phyloP scores from a whole-genome alignment of 2,113 vertebrate species.

The Phoenicopterus ruber region DNA sequence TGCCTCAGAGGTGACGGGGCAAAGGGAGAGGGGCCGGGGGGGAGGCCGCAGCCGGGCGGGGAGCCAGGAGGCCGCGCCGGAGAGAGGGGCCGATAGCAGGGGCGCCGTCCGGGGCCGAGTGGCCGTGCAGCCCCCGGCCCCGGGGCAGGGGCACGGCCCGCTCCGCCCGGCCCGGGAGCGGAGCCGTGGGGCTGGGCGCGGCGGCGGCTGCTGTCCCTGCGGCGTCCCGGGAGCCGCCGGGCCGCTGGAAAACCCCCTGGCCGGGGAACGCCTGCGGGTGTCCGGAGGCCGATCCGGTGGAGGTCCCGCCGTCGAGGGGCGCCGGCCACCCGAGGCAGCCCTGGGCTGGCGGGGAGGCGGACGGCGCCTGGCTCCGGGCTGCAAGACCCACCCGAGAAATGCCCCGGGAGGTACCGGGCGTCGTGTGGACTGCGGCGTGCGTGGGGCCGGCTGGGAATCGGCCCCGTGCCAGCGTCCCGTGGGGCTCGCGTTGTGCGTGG shows the following conservation, averaged over 20 bases:
- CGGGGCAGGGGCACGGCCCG: too few relatives aligned
- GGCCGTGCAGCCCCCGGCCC: neutral
- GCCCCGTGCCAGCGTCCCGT: neutral
- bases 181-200: rapidly evolving
- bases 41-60: neutral
- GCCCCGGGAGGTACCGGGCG: too few relatives aligned
- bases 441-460: neutral
- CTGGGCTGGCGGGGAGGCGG: neutral
- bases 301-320: neutral
- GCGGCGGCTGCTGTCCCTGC: neutral
- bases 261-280: too few relatives aligned
- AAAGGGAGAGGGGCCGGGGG: neutral
- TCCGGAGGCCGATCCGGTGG: neutral
- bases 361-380: too few relatives aligned
- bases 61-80: neutral
- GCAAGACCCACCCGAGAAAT: too few relatives aligned
- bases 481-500: neutral
- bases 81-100: too few relatives aligned
- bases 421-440: neutral
- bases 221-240: neutral
- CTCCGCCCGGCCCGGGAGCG: neutral
- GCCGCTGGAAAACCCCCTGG: neutral
- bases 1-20: neutral
- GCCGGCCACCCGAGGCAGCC: too few relatives aligned
- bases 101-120: too few relatives aligned